Conservation (phyloP, 1,140 invertebrate species). For the Octopus sinensis region DNA sequence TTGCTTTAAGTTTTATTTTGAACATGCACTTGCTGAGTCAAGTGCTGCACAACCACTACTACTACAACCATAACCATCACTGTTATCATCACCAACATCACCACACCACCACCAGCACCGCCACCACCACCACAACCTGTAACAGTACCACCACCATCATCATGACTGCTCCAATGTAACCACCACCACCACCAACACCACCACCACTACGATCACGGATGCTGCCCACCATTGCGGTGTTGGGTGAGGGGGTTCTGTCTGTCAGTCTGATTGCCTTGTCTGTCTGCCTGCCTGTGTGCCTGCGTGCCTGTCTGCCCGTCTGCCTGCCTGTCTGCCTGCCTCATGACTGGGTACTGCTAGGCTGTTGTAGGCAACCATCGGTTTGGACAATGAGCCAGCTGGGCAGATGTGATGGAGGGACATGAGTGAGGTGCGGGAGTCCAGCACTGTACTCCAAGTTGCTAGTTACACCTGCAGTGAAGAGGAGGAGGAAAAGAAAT, state of each 20-base stretch:
- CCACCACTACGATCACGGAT: no score
- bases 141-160: neutral
- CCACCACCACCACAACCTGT: neutral
- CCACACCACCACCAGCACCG: neutral
- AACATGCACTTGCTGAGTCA: no score
- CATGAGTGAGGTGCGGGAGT: neutral
- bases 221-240: no score
- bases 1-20: no score
- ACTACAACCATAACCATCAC: no score
- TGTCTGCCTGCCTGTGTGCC: no score
- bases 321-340: neutral
- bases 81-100: no score
- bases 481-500: conserved; percentile 9
- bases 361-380: neutral
- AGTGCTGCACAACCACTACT: no score
- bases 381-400: neutral
- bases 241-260: no score
- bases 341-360: neutral
- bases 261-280: no score
- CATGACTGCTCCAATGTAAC: no score
- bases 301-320: neutral
- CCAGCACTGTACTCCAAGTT: conserved; percentile 1
- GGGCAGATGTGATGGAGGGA: conserved; percentile 8
- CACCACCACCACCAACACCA: neutral
- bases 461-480: conserved; percentile 9